A percentile compares a stretch with the other conserved stretches of the same genome.
Conservation (phyloP, 2,797 vertebrate genomes). For the Phrynocephalus vlangalii region DNA sequence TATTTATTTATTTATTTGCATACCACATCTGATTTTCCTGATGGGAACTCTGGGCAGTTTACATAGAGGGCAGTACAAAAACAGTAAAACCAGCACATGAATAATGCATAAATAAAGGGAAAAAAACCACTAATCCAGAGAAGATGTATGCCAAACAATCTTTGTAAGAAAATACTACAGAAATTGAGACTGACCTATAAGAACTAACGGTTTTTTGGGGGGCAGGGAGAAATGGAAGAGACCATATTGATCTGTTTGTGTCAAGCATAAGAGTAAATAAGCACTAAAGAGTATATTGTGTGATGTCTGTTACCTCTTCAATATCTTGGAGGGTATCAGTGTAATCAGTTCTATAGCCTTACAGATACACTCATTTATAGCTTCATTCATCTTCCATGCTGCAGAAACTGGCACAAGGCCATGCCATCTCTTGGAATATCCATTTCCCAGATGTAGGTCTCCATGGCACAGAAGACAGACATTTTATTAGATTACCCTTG, state of each 20-base stretch:
- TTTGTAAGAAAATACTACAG: neutral
- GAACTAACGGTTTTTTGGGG: neutral
- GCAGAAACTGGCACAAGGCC: constrained; percentile 42
- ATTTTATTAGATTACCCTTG: constrained; percentile 46
- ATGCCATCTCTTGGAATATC: constrained; percentile 44
- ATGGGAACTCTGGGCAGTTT: too few species aligned
- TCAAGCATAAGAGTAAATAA: constrained; percentile 22
- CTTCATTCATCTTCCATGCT: constrained; percentile 46
- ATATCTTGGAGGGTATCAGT: constrained; percentile 39
- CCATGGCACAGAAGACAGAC: constrained; percentile 44
- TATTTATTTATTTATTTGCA: too few species aligned
- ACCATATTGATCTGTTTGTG: neutral
- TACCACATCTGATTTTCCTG: too few species aligned
- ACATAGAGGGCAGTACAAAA: too few species aligned
- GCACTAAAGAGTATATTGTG: neutral
- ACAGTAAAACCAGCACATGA: too few species aligned
- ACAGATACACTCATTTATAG: constrained; percentile 28
- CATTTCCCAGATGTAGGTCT: constrained; percentile 38
- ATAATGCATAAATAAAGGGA: too few species aligned
- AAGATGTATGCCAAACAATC: neutral
- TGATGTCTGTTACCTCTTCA: constrained; percentile 40
- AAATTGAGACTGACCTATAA: neutral
- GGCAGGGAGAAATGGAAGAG: neutral
- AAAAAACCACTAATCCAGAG: too few species aligned
- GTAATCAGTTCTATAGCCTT: constrained; percentile 17